Evolutionary conservation across 2,888 invertebrate genomes (phyloP).

Genomic region (Drosophila longiperda): DNA sequence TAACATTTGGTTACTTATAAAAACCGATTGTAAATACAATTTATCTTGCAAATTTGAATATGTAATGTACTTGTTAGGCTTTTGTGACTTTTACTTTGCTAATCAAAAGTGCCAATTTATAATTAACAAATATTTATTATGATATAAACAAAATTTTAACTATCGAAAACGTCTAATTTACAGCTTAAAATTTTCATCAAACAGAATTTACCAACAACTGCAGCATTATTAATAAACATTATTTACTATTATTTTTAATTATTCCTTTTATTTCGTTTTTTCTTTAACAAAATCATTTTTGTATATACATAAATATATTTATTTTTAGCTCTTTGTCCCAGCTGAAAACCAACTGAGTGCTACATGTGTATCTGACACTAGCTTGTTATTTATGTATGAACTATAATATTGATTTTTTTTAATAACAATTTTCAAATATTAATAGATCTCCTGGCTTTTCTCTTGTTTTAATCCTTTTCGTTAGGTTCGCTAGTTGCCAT

Average conservation of each 20-base stretch:
- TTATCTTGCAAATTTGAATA: background rate
- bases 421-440: background rate
- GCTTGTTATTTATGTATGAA: background rate
- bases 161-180: background rate
- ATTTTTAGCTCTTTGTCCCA: background rate
- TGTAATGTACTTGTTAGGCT: background rate
- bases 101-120: background rate
- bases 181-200: background rate
- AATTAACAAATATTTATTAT: background rate
- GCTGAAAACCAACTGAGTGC: background rate
- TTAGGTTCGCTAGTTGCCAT: background rate
- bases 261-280: too few species aligned
- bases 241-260: background rate
- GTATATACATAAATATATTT: background rate
- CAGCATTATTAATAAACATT: slow-evolving; percentile 4
- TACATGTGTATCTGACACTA: background rate
- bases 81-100: background rate
- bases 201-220: slow-evolving; percentile 1
- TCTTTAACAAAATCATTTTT: too few species aligned
- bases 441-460: background rate
- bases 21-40: background rate
- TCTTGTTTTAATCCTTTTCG: background rate
- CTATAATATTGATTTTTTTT: background rate
- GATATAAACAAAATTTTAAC: background rate
- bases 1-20: background rate